Percentiles rank a stretch among this genome's conserved stretches.
Conservation (phyloP, 92 coral and sea anemone species). For the Nematostella vectensis region DNA sequence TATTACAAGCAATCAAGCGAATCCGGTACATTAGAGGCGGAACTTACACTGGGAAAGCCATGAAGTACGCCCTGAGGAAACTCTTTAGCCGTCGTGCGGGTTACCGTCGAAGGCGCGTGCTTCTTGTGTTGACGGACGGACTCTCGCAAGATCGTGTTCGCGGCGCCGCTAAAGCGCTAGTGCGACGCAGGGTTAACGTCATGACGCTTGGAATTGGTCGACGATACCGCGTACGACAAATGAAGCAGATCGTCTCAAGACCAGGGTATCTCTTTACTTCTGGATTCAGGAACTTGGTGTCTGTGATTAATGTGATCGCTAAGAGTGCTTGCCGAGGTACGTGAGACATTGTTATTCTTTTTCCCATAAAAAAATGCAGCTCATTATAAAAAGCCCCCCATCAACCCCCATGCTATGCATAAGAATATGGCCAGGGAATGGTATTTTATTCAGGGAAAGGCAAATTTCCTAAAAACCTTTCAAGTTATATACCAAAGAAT, state of each 20-base stretch:
- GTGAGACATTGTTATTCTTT: background rate
- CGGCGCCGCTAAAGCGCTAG: constrained; percentile 24
- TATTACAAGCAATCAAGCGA: constrained; percentile 47
- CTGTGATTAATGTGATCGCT: background rate
- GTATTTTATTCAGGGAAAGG: no score
- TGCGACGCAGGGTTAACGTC: constrained; percentile 19
- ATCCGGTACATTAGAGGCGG: constrained; percentile 74
- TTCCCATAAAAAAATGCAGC: background rate
- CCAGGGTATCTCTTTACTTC: constrained; percentile 17
- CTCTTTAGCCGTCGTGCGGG: constrained; percentile 41
- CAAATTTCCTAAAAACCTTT: no score
- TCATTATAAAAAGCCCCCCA: no score
- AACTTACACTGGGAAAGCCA: constrained; percentile 66
- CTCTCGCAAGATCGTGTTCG: constrained; percentile 23
- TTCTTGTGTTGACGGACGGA: constrained; percentile 45
- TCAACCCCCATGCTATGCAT: no score
- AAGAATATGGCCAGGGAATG: no score
- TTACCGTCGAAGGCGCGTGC: constrained; percentile 3
- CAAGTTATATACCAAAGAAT: no score
- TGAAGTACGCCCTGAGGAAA: constrained; percentile 31
- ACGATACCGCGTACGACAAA: constrained; percentile 14
- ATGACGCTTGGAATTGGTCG: constrained; percentile 37
- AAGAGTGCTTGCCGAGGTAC: constrained; percentile 14
- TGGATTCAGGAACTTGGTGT: constrained; percentile 13
- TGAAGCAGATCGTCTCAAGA: constrained; percentile 22